These are phyloP conservation scores for Petrocephalus microphthalmus DNA, from an alignment of 2,113 vertebrate species.

Conservation along the genomic window DNA sequence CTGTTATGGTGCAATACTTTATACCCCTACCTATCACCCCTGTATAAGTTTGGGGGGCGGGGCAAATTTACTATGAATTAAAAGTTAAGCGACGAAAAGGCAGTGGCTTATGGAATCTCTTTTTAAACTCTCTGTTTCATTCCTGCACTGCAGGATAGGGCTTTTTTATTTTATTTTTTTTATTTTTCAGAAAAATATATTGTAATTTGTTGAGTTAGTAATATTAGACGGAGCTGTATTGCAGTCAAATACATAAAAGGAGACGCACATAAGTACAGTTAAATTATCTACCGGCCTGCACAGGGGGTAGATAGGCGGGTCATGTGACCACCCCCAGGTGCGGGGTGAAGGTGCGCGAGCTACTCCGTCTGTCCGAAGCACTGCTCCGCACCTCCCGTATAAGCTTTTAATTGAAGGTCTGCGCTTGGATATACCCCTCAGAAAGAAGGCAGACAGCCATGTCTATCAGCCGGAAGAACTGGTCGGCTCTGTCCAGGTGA, in stretches of 20 bases:
- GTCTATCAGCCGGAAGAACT: slow-evolving; percentile 76
- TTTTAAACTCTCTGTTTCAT: not conserved
- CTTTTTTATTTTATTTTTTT: no score
- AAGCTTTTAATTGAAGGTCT: not conserved
- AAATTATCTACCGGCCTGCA: slow-evolving; percentile 47
- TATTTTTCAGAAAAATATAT: no score
- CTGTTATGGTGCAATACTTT: not conserved
- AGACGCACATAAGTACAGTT: slow-evolving; percentile 41
- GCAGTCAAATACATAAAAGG: slow-evolving; percentile 14
- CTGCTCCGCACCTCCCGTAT: not conserved
- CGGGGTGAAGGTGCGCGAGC: slow-evolving; percentile 70
- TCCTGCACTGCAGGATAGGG: not conserved
- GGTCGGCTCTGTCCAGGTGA: slow-evolving; percentile 88
- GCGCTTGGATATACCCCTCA: not conserved
- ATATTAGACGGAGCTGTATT: not conserved
- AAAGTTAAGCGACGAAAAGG: not conserved
- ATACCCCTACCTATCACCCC: not conserved
- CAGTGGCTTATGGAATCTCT: not conserved
- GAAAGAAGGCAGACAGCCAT: slow-evolving; percentile 45
- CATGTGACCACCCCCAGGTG: slow-evolving; percentile 64
- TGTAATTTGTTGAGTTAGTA: not conserved
- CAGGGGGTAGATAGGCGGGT: slow-evolving; percentile 55
- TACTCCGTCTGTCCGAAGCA: not conserved
- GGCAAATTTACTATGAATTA: not conserved
- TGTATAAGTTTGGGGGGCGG: not conserved